Evolutionary conservation across 2,797 vertebrate species (phyloP), one percentile per base, ranked within the genome.

Genomic region (Muscicapa comitata): DNA sequence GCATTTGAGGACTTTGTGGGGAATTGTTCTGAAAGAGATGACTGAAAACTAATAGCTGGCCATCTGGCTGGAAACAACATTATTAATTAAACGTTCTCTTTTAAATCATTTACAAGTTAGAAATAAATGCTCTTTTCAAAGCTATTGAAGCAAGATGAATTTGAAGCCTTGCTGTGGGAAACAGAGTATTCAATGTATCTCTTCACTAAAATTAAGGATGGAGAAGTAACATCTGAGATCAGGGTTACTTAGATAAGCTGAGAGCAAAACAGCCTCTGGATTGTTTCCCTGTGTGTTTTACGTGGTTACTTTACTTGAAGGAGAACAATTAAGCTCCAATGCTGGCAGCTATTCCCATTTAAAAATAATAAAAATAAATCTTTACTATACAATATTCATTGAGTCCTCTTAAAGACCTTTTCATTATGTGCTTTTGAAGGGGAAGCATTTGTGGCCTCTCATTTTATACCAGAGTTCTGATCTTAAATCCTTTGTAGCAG

Each of bases 21-120:
- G 90, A 88, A 79, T 93, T 87, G 74, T 79, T 93, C 82, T 10
- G 3, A 71, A 92, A 84, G 85, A 81, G n/a, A 53, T 70, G 82
- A 54, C 73, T 95, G 94, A 85, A 95, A 95, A 86, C 83, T 59
- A 89, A 91, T 88, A 94, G 89, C 79, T 82, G 86, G 75, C 95
- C 95, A 94, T 94, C 93, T 96, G 95, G 72, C 74, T 96, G 94
- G 90, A 93, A 95, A 84, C 80, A 72, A 47, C 83, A 85, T 93
- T 88, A 84, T 91, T 97, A 96, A 97, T 96, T 94, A 95, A 95
- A 79, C 57, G 65, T 82, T 95, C 65, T 90, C 93, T 90, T 91
- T 82, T 93, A 90, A 96, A 94, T 94, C 13, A 90, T 96, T 94
- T 86, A 95, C 79, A 38, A 73, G 62, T 91, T 83, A 45, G 94